A percentile compares a stretch with the other conserved stretches of the same genome.
phyloP scores from a whole-genome alignment of 2,888 invertebrate genomes.

The Euzophera pinguis region DNA sequence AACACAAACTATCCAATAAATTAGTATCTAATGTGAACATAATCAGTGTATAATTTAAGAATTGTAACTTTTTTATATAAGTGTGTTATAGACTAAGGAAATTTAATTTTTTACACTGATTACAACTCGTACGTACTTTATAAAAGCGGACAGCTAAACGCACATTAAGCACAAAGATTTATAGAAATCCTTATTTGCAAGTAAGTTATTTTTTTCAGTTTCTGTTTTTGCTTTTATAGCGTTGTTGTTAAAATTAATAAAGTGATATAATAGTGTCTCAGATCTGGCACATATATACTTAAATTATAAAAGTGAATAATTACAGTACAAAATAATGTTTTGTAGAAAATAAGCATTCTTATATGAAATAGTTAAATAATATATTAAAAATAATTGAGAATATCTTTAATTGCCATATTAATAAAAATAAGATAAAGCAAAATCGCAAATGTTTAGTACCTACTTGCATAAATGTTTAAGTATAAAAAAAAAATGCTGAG shows the following conservation, averaged over 20 bases:
- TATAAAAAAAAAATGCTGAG: no score
- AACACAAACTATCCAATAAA: conserved; percentile 41
- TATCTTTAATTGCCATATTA: not conserved
- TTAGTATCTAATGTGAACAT: conserved; percentile 33
- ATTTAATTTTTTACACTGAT: conserved; percentile 67
- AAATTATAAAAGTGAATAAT: conserved; percentile 18
- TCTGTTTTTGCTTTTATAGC: conserved; percentile 8
- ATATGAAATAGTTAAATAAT: conserved; percentile 9
- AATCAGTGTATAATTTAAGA: conserved; percentile 41
- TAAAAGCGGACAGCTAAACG: conserved; percentile 38
- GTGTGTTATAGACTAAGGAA: conserved; percentile 51
- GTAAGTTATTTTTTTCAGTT: not conserved
- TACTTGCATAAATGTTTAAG: no score
- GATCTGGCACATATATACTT: conserved; percentile 10
- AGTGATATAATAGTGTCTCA: conserved; percentile 14
- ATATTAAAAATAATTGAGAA: not conserved
- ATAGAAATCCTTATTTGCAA: conserved; percentile 14
- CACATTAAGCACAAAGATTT: conserved; percentile 53
- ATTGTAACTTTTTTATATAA: conserved; percentile 64
- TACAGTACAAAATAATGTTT: conserved; percentile 44
- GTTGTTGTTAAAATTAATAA: not conserved
- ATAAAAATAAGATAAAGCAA: not conserved
- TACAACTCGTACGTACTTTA: conserved; percentile 38
- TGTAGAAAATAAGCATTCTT: conserved; percentile 37
- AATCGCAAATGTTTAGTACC: no score